Base-by-base conservation (phyloP, 2,888 invertebrate genomes). In the Lithodes maja region DNA sequence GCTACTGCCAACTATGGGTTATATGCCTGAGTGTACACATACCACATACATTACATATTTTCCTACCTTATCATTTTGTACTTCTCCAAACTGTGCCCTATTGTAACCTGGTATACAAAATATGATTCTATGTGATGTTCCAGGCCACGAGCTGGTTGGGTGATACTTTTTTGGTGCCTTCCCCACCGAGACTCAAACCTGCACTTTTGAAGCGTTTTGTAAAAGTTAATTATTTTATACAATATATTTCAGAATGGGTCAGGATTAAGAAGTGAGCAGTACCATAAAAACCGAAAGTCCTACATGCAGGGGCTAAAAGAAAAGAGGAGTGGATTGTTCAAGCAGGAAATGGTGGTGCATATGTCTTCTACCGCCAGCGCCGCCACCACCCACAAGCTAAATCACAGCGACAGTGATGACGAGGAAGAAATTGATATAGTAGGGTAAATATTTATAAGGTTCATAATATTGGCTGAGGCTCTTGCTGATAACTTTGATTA, bases 281-380 rank as follows among this genome's bases (percentile, higher is more conserved):
- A 74, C 3, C n/a, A 74, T 7, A 75, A 75, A 77, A 75, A 15
- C 77, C 53, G 77, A 33, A 84, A 84, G 49, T 71, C 71, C 12
- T 77, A 84, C 84, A 55, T 54, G 15, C 84, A 84, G 84, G 17
- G 71, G 17, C 53, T 84, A 61, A 75, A 77, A 50, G 84, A 84
- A 54, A 84, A 75, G 77, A 75, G 77, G 74, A 84, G 84, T 53
- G 84, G 84, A 15, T 61, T 84, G 69, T 84, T 84, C 75, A 55
- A 77, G n/a, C 55, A 75, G 5, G 84, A 84, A 49, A 75, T 53
- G 17, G 84, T 84, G 55, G 77, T 84, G 7, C n/a, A 3, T 12
- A 3, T 84, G 12, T 84, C 84, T 15, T 80, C 54, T 7, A n/a
- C 17, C 49, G 5, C 49, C 17, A 52, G 33, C 68, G 49, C 9